Evolutionary conservation across 2,888 invertebrate species (phyloP), one percentile per base, ranked within the genome.

Genomic region (Parascotia fuliginaria): DNA sequence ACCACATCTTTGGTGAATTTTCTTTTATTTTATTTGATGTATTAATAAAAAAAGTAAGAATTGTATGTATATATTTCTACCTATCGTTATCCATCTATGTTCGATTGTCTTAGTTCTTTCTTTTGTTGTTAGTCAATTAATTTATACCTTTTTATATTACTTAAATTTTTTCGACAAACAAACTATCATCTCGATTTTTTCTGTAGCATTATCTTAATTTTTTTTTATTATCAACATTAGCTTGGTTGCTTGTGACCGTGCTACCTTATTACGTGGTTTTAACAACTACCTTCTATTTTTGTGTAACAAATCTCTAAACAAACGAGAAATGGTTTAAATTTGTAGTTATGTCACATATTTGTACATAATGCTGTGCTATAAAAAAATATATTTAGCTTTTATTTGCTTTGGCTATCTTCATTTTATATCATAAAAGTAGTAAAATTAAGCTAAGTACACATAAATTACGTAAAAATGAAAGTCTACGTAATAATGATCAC

Each of bases 191-290:
- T 65, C 38, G 42, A 44, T 57, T 48, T 16, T 40, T 39, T 48
- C 34, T 49, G 28, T 19, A 39, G 22, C 31, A 22, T 19, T n/a
- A n/a, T n/a, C n/a, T n/a, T n/a, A 28, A 40, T 45, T 55, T 53
- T 56, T 46, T 49, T 54, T 54, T 47, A 44, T 60, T 57, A 63
- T 63, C 54, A 61, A 32, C 27, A 29, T 50, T 16, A 42, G 37
- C 43, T 42, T 24, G 29, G 32, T 19, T 12, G 14, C 46, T 24
- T 27, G 14, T 31, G 9, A 44, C 42, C 40, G 4, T 14, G 28
- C 32, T 27, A 9, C 36, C 29, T 40, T 55, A 47, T 48, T 47
- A 61, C 36, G 22, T 31, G 12, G 49, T 29, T 39, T 42, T 37
- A 42, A 41, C 27, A 31, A 29, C 36, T 44, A 9, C 27, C 22